phyloP scores from a whole-genome alignment of 2,113 vertebrate species.

The Ibidorhyncha struthersii region DNA sequence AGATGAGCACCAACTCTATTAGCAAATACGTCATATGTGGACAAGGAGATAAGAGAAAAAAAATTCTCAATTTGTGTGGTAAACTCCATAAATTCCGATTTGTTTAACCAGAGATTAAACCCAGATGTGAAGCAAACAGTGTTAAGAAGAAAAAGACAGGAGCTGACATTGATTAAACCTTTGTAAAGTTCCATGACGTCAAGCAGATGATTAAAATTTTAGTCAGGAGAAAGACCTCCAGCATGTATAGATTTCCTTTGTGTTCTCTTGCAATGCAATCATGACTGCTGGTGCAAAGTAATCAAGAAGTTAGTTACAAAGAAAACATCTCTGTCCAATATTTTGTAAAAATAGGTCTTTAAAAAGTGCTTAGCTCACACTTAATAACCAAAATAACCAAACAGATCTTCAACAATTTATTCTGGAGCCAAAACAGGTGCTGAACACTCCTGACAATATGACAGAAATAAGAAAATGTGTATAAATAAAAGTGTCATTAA shows the following conservation, averaged over 20 bases:
- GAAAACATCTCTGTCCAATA: neutral
- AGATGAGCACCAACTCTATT: neutral
- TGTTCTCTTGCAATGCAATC: neutral
- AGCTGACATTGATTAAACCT: neutral
- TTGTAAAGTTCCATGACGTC: slow-evolving; percentile 37
- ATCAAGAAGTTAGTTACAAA: neutral
- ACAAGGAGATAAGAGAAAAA: neutral
- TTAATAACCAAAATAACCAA: neutral
- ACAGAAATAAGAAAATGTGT: neutral
- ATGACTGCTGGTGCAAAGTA: neutral
- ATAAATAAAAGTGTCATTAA: neutral
- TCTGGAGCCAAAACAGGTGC: neutral
- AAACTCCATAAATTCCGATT: slow-evolving; percentile 2
- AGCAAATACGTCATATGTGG: neutral
- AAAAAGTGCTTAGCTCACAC: neutral
- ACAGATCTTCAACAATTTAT: neutral
- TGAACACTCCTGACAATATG: neutral
- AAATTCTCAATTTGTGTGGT: neutral
- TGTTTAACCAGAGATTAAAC: slow-evolving; percentile 46
- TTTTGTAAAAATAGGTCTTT: neutral
- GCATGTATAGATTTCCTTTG: neutral
- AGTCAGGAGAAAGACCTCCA: neutral
- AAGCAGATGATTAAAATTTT: slow-evolving; percentile 20
- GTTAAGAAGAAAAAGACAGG: neutral
- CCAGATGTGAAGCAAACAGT: neutral